A percentile compares a stretch with the other conserved stretches of the same genome.
phyloP scores from a whole-genome alignment of 2,888 invertebrate genomes.

The Leucophenga montana region DNA sequence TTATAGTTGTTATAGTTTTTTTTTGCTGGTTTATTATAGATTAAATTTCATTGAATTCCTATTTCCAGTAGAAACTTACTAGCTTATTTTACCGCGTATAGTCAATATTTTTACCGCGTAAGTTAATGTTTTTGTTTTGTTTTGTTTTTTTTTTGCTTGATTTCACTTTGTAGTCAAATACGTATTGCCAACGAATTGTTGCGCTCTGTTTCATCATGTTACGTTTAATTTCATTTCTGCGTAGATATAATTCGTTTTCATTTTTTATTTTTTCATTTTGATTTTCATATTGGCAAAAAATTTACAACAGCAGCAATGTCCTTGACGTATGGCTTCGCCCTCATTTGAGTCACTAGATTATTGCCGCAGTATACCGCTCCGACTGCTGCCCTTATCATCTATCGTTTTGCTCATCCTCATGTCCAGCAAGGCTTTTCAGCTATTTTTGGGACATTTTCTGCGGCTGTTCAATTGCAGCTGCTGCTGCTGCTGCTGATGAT shows the following conservation, averaged over 20 bases:
- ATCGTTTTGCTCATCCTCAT: not conserved
- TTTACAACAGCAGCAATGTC: conserved; percentile 20
- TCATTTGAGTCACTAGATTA: conserved; percentile 11
- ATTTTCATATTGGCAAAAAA: not conserved
- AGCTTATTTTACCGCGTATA: too few species aligned
- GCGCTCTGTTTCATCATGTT: not conserved
- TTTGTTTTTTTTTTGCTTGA: too few species aligned
- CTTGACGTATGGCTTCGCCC: conserved; percentile 24
- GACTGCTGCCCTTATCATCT: not conserved
- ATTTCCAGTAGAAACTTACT: too few species aligned
- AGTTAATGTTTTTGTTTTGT: too few species aligned
- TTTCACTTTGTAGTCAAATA: too few species aligned
- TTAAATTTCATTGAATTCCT: too few species aligned
- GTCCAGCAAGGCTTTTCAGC: not conserved
- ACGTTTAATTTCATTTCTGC: conserved; percentile 8
- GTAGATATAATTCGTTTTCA: conserved; percentile 3
- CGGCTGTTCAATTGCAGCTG: conserved; percentile 19
- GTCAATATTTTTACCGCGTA: too few species aligned
- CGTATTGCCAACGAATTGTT: too few species aligned
- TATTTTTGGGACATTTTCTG: conserved; percentile 18
- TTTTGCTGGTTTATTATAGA: too few species aligned
- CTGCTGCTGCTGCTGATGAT: too few species aligned
- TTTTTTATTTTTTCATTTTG: not conserved
- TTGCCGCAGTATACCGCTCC: conserved; percentile 4
- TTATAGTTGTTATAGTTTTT: too few species aligned